These are phyloP conservation scores for Athalia cordata DNA, from an alignment of 2,888 invertebrate species.

Conservation along the genomic window DNA sequence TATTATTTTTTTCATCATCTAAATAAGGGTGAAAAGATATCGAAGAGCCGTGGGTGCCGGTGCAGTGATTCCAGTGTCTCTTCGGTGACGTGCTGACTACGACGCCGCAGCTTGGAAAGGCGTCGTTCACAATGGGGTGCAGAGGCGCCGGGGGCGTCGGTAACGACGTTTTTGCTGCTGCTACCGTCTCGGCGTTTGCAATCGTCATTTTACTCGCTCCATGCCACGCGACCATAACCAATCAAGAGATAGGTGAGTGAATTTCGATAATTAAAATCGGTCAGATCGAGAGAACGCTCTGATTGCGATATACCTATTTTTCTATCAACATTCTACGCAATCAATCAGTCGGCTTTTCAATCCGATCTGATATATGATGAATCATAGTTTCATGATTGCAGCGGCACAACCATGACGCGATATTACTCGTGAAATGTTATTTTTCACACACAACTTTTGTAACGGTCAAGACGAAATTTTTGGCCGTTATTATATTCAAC, in stretches of 20 bases:
- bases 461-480: too few species aligned
- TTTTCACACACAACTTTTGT: too few species aligned
- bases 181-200: constrained; percentile 48
- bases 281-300: too few species aligned
- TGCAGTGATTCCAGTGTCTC: constrained; percentile 28
- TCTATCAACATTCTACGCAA: too few species aligned
- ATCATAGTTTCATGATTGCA: too few species aligned
- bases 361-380: too few species aligned
- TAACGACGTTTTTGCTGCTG: constrained; percentile 52
- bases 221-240: constrained; percentile 63
- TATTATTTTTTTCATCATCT: too few species aligned
- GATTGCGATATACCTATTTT: too few species aligned
- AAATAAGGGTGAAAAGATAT: background rate
- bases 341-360: too few species aligned
- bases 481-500: too few species aligned
- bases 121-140: constrained; percentile 31
- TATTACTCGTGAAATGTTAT: too few species aligned
- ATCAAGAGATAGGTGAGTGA: constrained; percentile 70
- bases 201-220: constrained; percentile 54
- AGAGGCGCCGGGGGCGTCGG: constrained; percentile 44
- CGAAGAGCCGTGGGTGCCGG: background rate
- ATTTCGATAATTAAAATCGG: constrained; percentile 1
- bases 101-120: background rate
- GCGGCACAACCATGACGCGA: too few species aligned
- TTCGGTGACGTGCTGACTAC: background rate